Evolutionary conservation across 2,113 vertebrate genomes (phyloP).

Genomic region (Eretmochelys imbricata): DNA sequence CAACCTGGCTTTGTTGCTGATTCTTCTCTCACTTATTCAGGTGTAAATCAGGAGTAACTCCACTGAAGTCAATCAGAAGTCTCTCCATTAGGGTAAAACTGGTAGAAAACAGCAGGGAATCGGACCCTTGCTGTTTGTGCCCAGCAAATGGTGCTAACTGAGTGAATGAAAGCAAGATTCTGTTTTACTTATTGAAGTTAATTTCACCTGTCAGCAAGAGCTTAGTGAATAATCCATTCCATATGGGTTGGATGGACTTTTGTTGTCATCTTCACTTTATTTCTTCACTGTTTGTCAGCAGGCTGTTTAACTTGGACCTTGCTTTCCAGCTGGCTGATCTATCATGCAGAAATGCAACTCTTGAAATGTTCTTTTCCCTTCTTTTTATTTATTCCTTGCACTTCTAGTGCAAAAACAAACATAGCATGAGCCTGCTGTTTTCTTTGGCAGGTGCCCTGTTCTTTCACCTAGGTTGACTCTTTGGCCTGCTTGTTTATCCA

Average conservation of each 20-base stretch:
- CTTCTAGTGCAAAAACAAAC: background rate
- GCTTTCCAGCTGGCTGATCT: background rate
- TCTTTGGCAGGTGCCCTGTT: background rate
- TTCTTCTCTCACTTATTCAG: background rate
- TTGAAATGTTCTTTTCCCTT: background rate
- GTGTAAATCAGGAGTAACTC: background rate
- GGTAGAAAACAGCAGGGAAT: background rate
- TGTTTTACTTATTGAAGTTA: background rate
- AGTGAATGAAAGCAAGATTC: background rate
- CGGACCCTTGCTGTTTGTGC: background rate
- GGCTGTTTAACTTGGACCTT: background rate
- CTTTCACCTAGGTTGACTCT: background rate
- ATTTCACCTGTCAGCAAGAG: background rate
- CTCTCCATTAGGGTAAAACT: background rate
- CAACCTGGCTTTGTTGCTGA: background rate
- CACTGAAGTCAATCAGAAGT: background rate
- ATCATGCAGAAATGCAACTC: background rate
- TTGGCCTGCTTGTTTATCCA: background rate
- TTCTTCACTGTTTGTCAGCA: background rate
- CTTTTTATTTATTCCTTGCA: background rate
- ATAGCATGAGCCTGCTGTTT: background rate
- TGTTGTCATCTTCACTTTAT: background rate
- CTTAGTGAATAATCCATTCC: background rate
- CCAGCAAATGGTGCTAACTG: background rate
- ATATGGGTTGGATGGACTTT: background rate